A percentile compares a stretch with the other conserved stretches of the same genome.
Evolutionary conservation across 2,888 invertebrate genomes (phyloP).

Genomic region (Barypeithes pellucidus): DNA sequence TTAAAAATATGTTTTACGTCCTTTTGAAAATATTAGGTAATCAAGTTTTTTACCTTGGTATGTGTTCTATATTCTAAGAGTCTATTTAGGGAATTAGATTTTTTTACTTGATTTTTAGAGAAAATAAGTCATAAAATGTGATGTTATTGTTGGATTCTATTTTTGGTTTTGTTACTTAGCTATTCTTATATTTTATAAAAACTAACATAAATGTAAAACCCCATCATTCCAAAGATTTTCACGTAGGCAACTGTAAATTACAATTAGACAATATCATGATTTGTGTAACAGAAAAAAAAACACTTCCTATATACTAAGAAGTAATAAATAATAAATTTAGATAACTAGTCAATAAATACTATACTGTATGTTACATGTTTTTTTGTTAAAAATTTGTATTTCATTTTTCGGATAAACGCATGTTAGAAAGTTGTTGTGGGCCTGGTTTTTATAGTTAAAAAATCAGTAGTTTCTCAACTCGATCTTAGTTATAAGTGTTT

Average conservation of each 20-base stretch:
- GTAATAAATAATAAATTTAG: constrained; percentile 23
- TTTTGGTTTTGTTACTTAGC: constrained; percentile 2
- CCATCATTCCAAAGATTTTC: constrained; percentile 28
- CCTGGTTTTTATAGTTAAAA: background rate
- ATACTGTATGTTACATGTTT: constrained; percentile 25
- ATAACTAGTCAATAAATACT: constrained; percentile 21
- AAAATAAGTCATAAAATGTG: constrained; percentile 12
- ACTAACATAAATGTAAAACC: constrained; percentile 12
- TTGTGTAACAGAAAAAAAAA: background rate
- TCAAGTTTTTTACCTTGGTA: constrained; percentile 1
- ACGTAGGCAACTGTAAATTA: background rate
- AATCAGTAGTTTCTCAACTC: too few relatives aligned
- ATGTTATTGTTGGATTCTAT: constrained; percentile 15
- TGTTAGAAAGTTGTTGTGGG: background rate
- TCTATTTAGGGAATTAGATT: constrained; percentile 13
- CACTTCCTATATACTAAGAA: background rate
- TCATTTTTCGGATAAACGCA: background rate
- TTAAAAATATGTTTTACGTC: constrained; percentile 21
- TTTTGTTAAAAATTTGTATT: background rate
- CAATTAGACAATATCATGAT: constrained; percentile 9
- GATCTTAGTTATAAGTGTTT: too few relatives aligned
- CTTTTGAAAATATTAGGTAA: constrained; percentile 14
- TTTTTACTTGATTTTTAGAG: constrained; percentile 17
- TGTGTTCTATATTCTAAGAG: constrained; percentile 10
- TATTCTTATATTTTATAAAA: background rate